These are phyloP conservation scores for Mixornis gularis DNA, from an alignment of 2,113 vertebrate species.

Conservation along the genomic window DNA sequence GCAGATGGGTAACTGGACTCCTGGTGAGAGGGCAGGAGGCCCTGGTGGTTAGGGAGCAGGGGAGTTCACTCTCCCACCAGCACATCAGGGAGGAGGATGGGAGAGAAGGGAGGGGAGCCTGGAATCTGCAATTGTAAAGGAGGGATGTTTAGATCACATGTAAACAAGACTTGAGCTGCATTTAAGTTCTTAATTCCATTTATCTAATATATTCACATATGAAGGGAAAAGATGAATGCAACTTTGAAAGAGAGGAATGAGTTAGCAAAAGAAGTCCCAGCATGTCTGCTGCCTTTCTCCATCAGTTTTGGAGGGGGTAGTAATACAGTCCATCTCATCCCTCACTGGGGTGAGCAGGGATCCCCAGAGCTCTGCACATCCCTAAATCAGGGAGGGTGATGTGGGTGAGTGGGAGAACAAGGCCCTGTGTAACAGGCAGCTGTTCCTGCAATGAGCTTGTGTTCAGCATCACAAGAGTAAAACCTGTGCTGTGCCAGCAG, in stretches of 20 bases:
- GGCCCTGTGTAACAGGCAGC: background rate
- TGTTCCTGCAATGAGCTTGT: background rate
- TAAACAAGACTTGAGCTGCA: background rate
- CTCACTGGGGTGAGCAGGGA: fast-evolving
- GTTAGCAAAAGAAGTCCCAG: background rate
- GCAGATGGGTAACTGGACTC: background rate
- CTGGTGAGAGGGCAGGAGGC: background rate
- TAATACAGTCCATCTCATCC: background rate
- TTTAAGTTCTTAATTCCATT: background rate
- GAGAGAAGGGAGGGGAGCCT: background rate
- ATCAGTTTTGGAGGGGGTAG: background rate
- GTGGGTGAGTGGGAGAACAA: background rate
- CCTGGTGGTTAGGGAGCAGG: background rate
- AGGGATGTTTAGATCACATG: background rate
- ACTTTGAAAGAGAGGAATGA: background rate
- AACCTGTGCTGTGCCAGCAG: fast-evolving
- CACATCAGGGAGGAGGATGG: background rate
- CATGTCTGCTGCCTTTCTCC: background rate
- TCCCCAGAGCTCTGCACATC: background rate
- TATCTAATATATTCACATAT: background rate
- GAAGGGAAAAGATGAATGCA: background rate
- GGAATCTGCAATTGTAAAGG: background rate
- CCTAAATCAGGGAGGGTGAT: background rate
- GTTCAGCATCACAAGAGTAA: background rate
- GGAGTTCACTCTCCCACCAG: background rate